Conservation (phyloP, 2,888 invertebrate species). For the Metallyticus violacea region DNA sequence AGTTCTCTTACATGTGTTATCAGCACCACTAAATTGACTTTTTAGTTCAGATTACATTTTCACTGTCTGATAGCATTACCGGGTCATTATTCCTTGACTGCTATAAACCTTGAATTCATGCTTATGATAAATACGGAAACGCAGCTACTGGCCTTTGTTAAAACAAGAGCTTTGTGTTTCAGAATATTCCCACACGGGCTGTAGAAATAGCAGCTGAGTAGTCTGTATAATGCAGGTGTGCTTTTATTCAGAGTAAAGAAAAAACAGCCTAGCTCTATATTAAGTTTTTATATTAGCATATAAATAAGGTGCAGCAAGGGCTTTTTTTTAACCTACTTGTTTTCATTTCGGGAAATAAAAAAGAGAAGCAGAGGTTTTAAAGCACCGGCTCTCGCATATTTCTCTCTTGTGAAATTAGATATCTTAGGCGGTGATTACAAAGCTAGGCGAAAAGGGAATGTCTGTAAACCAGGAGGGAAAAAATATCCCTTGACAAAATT, state of each 20-base stretch:
- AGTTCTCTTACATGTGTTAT: too few relatives aligned
- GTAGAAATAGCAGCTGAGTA: too few relatives aligned
- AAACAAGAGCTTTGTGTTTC: too few relatives aligned
- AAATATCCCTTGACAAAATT: background rate
- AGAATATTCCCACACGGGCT: too few relatives aligned
- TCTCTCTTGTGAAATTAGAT: background rate
- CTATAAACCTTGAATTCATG: too few relatives aligned
- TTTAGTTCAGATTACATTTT: too few relatives aligned
- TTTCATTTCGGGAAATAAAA: background rate
- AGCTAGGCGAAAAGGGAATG: background rate
- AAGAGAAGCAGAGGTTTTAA: background rate
- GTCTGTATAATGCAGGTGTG: background rate
- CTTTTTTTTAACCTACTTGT: background rate
- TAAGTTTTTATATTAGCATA: background rate
- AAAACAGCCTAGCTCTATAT: background rate
- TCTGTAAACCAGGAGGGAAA: background rate
- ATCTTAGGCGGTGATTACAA: background rate
- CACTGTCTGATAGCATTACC: too few relatives aligned
- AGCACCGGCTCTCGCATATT: background rate
- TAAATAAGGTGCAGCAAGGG: background rate
- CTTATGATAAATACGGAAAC: too few relatives aligned
- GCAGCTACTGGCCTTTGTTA: too few relatives aligned
- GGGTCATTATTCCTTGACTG: too few relatives aligned
- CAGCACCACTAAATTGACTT: too few relatives aligned
- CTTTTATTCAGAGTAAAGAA: background rate